Evolutionary conservation across 2,888 invertebrate genomes (phyloP), one percentile per base, ranked within the genome.

Genomic region (Pyrocoelia pectoralis): DNA sequence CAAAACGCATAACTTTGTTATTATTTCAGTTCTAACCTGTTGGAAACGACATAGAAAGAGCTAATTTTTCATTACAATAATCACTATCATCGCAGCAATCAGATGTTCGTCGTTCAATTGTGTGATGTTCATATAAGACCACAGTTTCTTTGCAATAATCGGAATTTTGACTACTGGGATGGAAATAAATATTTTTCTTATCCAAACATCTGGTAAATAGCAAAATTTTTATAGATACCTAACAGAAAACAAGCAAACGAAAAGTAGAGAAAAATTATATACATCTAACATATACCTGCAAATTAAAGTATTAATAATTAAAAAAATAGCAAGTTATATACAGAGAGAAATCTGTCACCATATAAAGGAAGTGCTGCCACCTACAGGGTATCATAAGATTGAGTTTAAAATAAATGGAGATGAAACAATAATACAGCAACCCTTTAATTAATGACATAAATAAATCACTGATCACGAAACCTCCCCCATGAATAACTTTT

Each of bases 41-140:
- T 17, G 68, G 56, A 17, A 66, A 48, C 28, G 66, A 72, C 50
- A 77, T 68, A 55, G 74, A 69, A 58, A 85, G 84, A 65, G 77
- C 81, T 75, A 85, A 76, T 69, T 83, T 76, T 70, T 76, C 78
- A 80, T 89, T 91, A 88, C 92, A 92, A 85, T 84, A 88, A 85
- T 90, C 89, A 80, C 84, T 83, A 75, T 84, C 79, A 65, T 81
- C 80, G 84, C 91, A 91, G 88, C 91, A 91, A 72, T 77, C 77
- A 69, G 84, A 73, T 49, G 71, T 81, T 75, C 79, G 71, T 66
- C 56, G 70, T 68, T 68, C 70, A 70, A 53, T 73, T 70, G 43
- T 55, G 29, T 75, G 70, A 70, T 73, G 71, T 51, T 66, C 66
- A 52, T 61, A 57, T 51, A 62, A 54, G 15, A 65, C 65, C 61